phyloP scores from a whole-genome alignment of 2,113 vertebrate genomes.

The Equus quagga region DNA sequence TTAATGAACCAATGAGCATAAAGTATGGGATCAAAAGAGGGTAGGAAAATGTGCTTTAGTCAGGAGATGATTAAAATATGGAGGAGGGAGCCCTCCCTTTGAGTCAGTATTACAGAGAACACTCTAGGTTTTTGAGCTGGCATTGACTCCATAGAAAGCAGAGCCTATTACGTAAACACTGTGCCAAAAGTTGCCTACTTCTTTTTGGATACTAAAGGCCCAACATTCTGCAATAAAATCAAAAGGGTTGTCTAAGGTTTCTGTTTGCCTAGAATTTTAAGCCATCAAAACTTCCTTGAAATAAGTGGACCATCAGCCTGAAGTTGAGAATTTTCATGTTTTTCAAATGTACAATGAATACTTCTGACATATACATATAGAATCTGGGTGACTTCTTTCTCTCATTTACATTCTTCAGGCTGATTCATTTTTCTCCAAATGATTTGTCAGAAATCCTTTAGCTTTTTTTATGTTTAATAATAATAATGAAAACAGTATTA shows the following conservation, averaged over 20 bases:
- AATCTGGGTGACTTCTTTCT: background rate
- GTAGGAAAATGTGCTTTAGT: background rate
- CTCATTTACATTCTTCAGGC: background rate
- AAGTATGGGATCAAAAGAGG: background rate
- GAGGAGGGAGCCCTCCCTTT: background rate
- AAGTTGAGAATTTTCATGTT: background rate
- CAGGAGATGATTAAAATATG: background rate
- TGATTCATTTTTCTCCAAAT: background rate
- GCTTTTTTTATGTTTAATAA: background rate
- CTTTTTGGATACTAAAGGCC: background rate
- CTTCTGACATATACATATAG: background rate
- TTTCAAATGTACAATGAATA: background rate
- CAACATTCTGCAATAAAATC: background rate
- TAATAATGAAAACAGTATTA: background rate
- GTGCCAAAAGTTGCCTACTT: background rate
- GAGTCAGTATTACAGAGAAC: background rate
- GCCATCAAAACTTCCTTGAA: constrained; percentile 13
- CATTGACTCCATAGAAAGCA: background rate
- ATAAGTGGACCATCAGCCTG: background rate
- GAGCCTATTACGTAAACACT: background rate
- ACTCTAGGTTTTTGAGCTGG: background rate
- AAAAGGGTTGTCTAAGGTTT: background rate
- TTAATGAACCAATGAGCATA: background rate
- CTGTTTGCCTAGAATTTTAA: background rate
- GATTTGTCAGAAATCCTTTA: background rate